Conservation (phyloP, 2,797 vertebrate species). For the Pangasius macronema region DNA sequence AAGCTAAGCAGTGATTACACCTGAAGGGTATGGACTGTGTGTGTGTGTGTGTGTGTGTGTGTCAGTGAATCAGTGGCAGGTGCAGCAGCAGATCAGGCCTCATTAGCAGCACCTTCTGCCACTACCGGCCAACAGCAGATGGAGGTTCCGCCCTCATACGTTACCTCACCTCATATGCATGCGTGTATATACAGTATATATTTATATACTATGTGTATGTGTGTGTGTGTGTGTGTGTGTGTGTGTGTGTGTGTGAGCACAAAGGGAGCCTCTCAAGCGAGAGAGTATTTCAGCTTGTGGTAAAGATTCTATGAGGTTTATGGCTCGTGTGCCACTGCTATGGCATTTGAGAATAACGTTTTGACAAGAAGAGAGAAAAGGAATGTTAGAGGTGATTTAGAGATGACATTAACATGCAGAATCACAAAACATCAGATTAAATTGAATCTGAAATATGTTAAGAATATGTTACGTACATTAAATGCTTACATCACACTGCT, state of each 20-base stretch:
- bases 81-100: conserved; percentile 93
- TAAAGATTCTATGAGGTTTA: neutral
- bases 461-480: conserved; percentile 19
- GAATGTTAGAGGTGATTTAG: neutral
- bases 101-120: conserved; percentile 98
- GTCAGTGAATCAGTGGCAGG: conserved; percentile 87
- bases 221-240: conserved; percentile 46
- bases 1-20: conserved; percentile 81
- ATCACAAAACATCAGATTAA: neutral
- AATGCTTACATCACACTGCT: conserved; percentile 47
- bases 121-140: conserved; percentile 90
- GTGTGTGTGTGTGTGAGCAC: neutral
- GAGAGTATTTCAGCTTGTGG: conserved; percentile 26
- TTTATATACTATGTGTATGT: conserved; percentile 24
- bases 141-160: conserved; percentile 89
- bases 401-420: neutral
- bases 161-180: conserved; percentile 87
- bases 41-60: conserved; percentile 55
- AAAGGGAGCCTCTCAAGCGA: conserved; percentile 5
- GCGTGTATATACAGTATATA: conserved; percentile 26
- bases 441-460: neutral
- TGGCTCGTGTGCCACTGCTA: neutral
- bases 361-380: neutral
- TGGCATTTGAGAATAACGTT: neutral
- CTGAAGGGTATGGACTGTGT: conserved; percentile 67